Conservation (phyloP, 1,140 invertebrate species). For the Pemphigus obesinymphae region DNA sequence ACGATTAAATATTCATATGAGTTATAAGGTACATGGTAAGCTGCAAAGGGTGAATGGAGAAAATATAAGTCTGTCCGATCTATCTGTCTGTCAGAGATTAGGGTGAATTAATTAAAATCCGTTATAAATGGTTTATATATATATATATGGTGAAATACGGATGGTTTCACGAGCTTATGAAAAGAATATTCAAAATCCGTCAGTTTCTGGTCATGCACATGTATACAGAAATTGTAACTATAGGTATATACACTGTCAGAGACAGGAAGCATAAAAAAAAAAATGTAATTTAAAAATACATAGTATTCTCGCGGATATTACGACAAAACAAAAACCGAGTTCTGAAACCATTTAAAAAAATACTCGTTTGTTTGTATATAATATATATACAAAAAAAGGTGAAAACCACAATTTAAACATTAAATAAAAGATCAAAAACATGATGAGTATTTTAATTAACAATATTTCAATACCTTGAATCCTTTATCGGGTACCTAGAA, state of each 20-base stretch:
- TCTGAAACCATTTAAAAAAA: not conserved
- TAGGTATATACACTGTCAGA: not conserved
- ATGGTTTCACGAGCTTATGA: not conserved
- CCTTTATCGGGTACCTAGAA: too few relatives aligned
- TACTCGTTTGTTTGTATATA: not conserved
- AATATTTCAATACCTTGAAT: too few relatives aligned
- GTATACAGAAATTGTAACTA: not conserved
- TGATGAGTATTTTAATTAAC: too few relatives aligned
- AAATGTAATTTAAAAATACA: not conserved
- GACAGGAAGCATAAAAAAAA: not conserved
- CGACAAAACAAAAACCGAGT: not conserved
- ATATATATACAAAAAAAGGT: not conserved
- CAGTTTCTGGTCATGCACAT: not conserved
- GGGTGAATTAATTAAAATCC: slow-evolving; percentile 40
- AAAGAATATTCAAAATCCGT: slow-evolving; percentile 12
- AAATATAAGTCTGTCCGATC: not conserved
- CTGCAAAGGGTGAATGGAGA: too few relatives aligned
- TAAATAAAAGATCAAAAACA: too few relatives aligned
- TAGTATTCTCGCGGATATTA: not conserved
- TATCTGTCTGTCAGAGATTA: not conserved
- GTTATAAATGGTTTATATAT: not conserved
- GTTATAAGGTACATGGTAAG: not conserved
- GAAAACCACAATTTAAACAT: not conserved
- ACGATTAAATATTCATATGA: slow-evolving; percentile 26
- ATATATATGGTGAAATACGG: not conserved